phyloP scores from a whole-genome alignment of 2,797 vertebrate species.

The Onychomys arenicola region DNA sequence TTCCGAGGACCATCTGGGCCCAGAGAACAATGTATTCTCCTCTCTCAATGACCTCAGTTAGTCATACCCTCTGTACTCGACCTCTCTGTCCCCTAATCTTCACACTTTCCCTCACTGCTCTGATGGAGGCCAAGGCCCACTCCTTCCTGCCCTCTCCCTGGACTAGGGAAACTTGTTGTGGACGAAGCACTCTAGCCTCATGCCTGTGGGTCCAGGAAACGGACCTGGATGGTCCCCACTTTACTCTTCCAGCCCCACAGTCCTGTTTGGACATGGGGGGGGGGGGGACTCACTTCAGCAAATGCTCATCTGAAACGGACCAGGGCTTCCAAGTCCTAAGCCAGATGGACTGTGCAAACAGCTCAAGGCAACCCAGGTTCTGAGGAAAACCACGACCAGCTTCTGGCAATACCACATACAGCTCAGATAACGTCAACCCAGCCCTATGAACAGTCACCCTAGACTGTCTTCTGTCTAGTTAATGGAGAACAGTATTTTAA shows the following conservation, averaged over 20 bases:
- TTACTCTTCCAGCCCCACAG: not conserved
- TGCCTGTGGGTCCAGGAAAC: constrained; percentile 57
- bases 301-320: not conserved
- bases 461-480: not conserved
- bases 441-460: not conserved
- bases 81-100: constrained; percentile 86
- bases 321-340: not conserved
- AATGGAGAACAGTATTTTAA: not conserved
- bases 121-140: constrained; percentile 86
- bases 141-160: constrained; percentile 82
- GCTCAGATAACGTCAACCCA: rapidly evolving
- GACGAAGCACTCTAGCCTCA: constrained; percentile 89
- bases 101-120: constrained; percentile 84
- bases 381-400: not conserved
- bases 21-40: constrained; percentile 89
- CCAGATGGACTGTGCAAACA: not conserved
- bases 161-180: constrained; percentile 87
- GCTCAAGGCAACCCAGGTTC: not conserved
- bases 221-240: not conserved
- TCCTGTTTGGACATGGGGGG: not conserved
- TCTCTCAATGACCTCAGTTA: constrained; percentile 87
- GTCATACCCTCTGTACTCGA: constrained; percentile 92
- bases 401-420: too few relatives aligned
- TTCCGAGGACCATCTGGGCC: constrained; percentile 93
- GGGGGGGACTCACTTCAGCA: not conserved